These are phyloP conservation scores for Thunnus maccoyii DNA, from an alignment of 2,113 vertebrate species.

Conservation along the genomic window DNA sequence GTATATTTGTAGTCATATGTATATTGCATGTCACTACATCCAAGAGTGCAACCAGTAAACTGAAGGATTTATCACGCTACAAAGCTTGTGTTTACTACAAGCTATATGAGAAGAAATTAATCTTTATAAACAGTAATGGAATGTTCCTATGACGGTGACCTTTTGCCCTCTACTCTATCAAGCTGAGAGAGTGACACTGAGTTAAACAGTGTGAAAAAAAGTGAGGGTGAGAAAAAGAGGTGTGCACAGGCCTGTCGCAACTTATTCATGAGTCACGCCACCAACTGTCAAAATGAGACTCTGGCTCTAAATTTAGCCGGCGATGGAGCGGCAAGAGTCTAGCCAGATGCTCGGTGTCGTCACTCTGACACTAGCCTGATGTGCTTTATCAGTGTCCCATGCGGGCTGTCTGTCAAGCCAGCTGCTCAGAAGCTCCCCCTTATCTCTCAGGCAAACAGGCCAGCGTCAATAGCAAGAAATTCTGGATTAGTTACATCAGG, in stretches of 20 bases:
- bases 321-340: conserved; percentile 60
- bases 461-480: conserved; percentile 46
- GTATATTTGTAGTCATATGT: not conserved
- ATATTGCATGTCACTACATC: not conserved
- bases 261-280: conserved; percentile 71
- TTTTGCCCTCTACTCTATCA: conserved; percentile 27
- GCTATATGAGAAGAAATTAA: conserved; percentile 15
- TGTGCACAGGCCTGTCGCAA: conserved; percentile 54
- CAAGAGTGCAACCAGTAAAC: conserved; percentile 4
- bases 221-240: conserved; percentile 43
- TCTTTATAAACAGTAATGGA: conserved; percentile 56
- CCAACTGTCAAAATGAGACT: conserved; percentile 71
- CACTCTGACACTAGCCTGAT: conserved; percentile 71
- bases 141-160: conserved; percentile 42
- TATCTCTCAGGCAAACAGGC: conserved; percentile 74
- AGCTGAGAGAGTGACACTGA: conserved; percentile 15
- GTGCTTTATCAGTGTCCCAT: conserved; percentile 74
- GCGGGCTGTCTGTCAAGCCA: conserved; percentile 64
- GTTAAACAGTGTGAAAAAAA: conserved; percentile 26
- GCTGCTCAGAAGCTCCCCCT: conserved; percentile 65
- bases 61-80: conserved; percentile 9
- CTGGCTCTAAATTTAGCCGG: conserved; percentile 74
- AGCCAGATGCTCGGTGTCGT: conserved; percentile 77
- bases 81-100: conserved; percentile 42
- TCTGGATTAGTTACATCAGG: conserved; percentile 56